Evolutionary conservation across 2,113 vertebrate genomes (phyloP).

Genomic region (Protobothrops mucrosquamatus): DNA sequence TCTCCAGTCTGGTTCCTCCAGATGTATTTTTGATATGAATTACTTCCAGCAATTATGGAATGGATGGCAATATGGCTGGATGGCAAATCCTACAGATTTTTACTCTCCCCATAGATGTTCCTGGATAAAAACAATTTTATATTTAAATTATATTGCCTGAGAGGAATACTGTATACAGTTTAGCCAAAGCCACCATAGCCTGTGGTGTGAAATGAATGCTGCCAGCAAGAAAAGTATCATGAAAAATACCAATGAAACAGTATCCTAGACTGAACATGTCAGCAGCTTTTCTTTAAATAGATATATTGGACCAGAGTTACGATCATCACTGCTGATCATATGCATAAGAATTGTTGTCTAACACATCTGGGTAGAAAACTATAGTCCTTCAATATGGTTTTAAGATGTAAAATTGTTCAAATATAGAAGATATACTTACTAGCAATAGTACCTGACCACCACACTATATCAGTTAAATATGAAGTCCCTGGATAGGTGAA

Average conservation of each 20-base stretch:
- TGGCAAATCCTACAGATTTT: not conserved
- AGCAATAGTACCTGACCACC: slow-evolving; percentile 92
- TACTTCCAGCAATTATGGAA: not conserved
- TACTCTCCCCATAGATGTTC: not conserved
- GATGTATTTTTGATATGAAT: not conserved
- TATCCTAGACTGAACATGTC: not conserved
- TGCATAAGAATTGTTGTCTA: not conserved
- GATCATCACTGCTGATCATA: not conserved
- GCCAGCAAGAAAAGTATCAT: not conserved
- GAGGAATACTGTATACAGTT: not conserved
- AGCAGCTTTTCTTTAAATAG: not conserved
- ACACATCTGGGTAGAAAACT: not conserved
- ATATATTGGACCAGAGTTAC: not conserved
- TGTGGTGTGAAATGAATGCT: not conserved
- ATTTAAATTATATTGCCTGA: not conserved
- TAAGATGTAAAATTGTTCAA: not conserved
- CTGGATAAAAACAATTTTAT: not conserved
- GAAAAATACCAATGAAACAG: not conserved
- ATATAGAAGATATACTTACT: slow-evolving; percentile 77
- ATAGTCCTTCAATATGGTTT: too few relatives aligned
- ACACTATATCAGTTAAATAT: slow-evolving; percentile 87
- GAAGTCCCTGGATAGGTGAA: slow-evolving; percentile 77
- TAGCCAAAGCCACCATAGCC: not conserved
- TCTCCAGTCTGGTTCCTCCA: not conserved
- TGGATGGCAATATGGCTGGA: not conserved